phyloP scores from a whole-genome alignment of 2,888 invertebrate genomes.

The Ferrisia virgata region DNA sequence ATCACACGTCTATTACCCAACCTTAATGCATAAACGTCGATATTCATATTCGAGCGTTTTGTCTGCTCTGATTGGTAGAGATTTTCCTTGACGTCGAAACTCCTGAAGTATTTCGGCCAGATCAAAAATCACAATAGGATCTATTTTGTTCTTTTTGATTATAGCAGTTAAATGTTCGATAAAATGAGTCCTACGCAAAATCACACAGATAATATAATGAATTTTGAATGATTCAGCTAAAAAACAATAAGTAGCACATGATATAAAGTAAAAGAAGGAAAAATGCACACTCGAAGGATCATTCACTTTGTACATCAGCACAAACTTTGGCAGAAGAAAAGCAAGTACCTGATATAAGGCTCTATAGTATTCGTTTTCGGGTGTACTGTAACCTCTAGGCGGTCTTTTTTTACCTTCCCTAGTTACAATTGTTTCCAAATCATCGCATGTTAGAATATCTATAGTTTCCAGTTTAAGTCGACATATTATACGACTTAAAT shows the following conservation, averaged over 20 bases:
- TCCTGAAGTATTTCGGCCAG: constrained; percentile 83
- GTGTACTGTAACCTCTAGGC: constrained; percentile 70
- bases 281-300: neutral
- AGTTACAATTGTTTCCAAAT: constrained; percentile 76
- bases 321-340: neutral
- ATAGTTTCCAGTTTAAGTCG: constrained; percentile 71
- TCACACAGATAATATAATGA: neutral
- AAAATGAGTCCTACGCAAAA: constrained; percentile 79
- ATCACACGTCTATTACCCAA: no score
- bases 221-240: neutral
- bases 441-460: constrained; percentile 70
- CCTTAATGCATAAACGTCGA: constrained; percentile 77
- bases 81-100: constrained; percentile 77
- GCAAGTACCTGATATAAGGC: constrained; percentile 57
- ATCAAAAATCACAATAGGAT: constrained; percentile 85
- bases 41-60: constrained; percentile 82
- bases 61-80: constrained; percentile 75
- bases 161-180: constrained; percentile 89
- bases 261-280: neutral
- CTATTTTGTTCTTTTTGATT: constrained; percentile 77
- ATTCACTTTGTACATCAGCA: neutral
- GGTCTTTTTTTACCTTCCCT: constrained; percentile 72
- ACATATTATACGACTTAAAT: constrained; percentile 75
- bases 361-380: constrained; percentile 56
- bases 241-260: neutral